Evolutionary conservation across 2,797 vertebrate species (phyloP), one percentile per base, ranked within the genome.

Genomic region (Fundulus diaphanus): DNA sequence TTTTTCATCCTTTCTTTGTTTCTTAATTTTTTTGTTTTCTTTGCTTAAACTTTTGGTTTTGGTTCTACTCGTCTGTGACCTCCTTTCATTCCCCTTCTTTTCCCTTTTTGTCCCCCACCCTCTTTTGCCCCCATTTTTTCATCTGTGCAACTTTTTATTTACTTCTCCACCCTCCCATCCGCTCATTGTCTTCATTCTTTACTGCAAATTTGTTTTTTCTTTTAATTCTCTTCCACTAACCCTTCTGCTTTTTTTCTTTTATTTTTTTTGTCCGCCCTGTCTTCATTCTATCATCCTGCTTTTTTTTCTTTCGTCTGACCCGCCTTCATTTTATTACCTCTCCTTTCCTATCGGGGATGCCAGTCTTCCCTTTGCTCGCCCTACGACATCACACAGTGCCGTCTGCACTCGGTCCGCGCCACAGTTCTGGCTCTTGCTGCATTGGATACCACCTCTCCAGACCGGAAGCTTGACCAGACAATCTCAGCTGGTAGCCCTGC

Each of bases 341-440:
- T 57, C n/a, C 15, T 49, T 77, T 76, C 61, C 75, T 49, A n/a
- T 42, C 7, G 92, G 91, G 93, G 93, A 92, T 29, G 81, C 92
- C 96, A 99, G 98, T 96, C 96, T 70, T 96, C 96, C 90, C 96
- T 99, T 90, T 99, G 98, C 95, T 97, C 97, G 87, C 95, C 97
- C 83, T 97, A 95, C 90, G 97, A 99, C 96, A 96, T 99, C 96
- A 96, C 96, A 94, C 97, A 97, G 93, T 96, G 95, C 92, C 96
- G 96, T 87, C 96, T 98, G 90, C 96, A 90, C 93, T 96, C 96
- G 65, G 92, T 97, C 90, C 90, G 92, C 90, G 90, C 92, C 93
- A 95, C 96, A 76, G 96, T 98, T 92, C 94, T 93, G 88, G 90
- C 95, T 82, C 96, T 99, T 95, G 95, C 98, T 90, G 93, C 95